These are phyloP conservation scores for Saccopteryx leptura DNA, from an alignment of 2,113 vertebrate species.

Conservation along the genomic window DNA sequence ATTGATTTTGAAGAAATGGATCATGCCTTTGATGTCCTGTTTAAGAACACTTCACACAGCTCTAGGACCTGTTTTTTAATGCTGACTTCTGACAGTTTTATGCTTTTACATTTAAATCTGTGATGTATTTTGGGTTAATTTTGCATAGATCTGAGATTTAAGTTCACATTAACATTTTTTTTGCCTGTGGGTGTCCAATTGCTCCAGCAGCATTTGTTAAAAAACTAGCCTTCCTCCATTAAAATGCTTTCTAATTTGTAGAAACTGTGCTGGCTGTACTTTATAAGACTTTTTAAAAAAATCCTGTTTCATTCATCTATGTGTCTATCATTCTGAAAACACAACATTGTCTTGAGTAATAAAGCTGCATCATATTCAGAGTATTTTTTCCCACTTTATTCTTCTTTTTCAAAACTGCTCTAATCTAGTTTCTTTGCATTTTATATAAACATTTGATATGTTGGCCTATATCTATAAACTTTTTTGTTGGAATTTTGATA, in stretches of 20 bases:
- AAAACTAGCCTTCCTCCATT: neutral
- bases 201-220: neutral
- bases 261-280: neutral
- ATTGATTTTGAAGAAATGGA: neutral
- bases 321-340: neutral
- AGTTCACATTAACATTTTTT: neutral
- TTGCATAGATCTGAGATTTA: neutral
- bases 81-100: neutral
- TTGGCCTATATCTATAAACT: neutral
- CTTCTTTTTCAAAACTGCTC: neutral
- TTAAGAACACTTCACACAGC: neutral
- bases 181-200: neutral
- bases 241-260: neutral
- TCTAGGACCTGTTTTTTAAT: neutral
- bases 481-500: neutral
- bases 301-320: neutral
- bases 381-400: neutral
- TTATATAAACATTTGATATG: neutral
- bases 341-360: neutral
- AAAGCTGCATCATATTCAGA: neutral
- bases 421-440: neutral
- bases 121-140: neutral
- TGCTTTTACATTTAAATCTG: neutral
- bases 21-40: neutral
- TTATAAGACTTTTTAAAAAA: neutral